A percentile compares a stretch with the other conserved stretches of the same genome.
Conservation (phyloP, 2,888 invertebrate genomes). For the Esperia sulphurella region DNA sequence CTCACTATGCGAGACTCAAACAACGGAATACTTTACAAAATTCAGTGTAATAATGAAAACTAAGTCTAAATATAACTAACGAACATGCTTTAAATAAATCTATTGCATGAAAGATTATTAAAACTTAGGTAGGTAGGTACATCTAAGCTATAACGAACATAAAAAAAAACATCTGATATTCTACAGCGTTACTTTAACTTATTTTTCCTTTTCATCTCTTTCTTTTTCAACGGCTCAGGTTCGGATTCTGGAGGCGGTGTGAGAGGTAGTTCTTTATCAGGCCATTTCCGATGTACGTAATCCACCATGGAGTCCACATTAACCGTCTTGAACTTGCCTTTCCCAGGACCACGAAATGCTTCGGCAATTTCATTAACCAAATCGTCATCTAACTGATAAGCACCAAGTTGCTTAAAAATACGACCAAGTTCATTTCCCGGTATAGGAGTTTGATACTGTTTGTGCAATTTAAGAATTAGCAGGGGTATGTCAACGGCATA, state of each 20-base stretch:
- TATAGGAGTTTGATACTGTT: constrained; percentile 22
- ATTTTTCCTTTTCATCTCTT: neutral
- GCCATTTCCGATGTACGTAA: constrained; percentile 13
- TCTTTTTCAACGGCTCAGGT: neutral
- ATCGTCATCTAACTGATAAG: constrained; percentile 25
- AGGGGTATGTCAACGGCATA: constrained; percentile 34
- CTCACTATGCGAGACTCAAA: no score
- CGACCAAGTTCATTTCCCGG: constrained; percentile 22
- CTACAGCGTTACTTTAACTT: neutral
- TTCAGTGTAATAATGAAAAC: no score
- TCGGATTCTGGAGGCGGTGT: constrained; percentile 11
- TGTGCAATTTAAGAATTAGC: constrained; percentile 27
- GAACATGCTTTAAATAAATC: no score
- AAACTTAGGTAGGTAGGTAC: no score
- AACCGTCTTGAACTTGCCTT: neutral
- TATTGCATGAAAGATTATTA: no score
- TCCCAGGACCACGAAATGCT: constrained; percentile 5
- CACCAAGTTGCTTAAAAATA: constrained; percentile 21
- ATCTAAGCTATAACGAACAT: neutral
- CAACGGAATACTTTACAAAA: no score
- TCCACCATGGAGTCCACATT: constrained; percentile 1
- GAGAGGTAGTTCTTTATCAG: constrained; percentile 12
- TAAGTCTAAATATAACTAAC: no score
- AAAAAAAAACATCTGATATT: neutral
- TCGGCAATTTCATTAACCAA: constrained; percentile 13